Conservation (phyloP, 2,113 vertebrate species). For the Ia io region DNA sequence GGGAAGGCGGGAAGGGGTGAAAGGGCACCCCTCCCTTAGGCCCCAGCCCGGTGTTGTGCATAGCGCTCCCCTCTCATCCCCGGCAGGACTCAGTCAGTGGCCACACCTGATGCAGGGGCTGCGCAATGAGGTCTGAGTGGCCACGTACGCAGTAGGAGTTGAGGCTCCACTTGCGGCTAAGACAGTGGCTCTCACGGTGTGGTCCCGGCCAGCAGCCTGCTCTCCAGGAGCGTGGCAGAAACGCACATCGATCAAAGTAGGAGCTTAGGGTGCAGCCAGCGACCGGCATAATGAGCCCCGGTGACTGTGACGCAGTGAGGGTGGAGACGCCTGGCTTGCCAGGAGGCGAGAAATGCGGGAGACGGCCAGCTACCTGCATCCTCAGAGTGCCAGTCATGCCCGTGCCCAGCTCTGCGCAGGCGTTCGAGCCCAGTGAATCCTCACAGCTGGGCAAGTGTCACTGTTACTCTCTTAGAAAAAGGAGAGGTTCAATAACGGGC, state of each 20-base stretch:
- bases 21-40: not conserved
- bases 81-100: not conserved
- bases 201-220: not conserved
- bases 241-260: too few species aligned
- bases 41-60: not conserved
- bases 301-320: not conserved
- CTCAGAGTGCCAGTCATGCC: rapidly evolving
- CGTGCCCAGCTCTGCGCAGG: rapidly evolving
- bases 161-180: rapidly evolving
- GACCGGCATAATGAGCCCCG: rapidly evolving
- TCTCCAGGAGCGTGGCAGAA: not conserved
- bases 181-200: not conserved
- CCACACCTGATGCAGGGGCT: not conserved
- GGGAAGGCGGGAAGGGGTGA: too few species aligned
- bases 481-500: too few species aligned
- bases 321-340: not conserved
- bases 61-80: not conserved
- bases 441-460: not conserved
- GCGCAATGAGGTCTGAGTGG: not conserved
- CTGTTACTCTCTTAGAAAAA: not conserved
- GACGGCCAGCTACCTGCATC: too few species aligned
- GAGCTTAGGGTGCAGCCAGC: not conserved
- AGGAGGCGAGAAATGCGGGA: not conserved
- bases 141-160: rapidly evolving
- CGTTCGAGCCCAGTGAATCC: rapidly evolving